These are phyloP conservation scores for Danio albolineatus DNA, from an alignment of 2,797 vertebrate genomes.

Conservation along the genomic window DNA sequence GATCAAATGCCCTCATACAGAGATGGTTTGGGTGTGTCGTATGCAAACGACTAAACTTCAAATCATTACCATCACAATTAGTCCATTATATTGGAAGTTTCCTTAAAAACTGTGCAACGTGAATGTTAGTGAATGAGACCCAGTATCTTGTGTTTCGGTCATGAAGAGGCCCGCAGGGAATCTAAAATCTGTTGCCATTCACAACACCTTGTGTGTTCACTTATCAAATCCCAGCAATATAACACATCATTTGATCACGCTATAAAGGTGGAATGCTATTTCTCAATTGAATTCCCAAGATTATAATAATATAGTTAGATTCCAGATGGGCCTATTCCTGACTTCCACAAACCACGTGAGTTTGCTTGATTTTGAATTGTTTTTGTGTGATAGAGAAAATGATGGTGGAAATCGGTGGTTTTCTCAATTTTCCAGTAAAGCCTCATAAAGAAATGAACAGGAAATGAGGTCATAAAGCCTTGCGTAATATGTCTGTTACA, in stretches of 20 bases:
- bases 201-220: no score
- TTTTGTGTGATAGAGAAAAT: slow-evolving; percentile 6
- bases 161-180: slow-evolving; percentile 8
- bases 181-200: neutral
- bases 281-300: neutral
- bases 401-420: neutral
- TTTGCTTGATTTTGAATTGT: neutral
- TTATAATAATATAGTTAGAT: neutral
- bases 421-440: slow-evolving; percentile 17
- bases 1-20: neutral
- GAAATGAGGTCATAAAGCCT: slow-evolving; percentile 37
- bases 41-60: neutral
- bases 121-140: neutral
- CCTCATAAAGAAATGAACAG: slow-evolving; percentile 14
- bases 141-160: neutral
- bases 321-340: neutral
- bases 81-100: no score
- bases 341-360: neutral
- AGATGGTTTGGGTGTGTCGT: neutral
- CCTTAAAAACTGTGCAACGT: neutral
- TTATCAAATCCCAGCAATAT: no score
- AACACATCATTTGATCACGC: neutral
- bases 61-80: no score
- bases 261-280: neutral
- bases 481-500: slow-evolving; percentile 47